A percentile compares a stretch with the other conserved stretches of the same genome.
Evolutionary conservation across 2,797 vertebrate species (phyloP).

Genomic region (Sebastes cheni): DNA sequence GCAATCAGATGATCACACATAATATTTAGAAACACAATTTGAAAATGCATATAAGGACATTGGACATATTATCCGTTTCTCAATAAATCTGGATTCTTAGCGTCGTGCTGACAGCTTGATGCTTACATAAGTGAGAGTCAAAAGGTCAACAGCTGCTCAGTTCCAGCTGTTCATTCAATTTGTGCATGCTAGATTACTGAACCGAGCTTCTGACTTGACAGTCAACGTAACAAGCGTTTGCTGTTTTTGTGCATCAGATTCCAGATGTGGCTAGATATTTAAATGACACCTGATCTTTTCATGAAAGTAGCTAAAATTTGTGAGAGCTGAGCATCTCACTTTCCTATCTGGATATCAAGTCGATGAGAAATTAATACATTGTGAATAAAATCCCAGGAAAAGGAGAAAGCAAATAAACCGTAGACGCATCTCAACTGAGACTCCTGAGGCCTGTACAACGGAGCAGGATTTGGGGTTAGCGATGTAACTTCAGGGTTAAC

Average conservation of each 20-base stretch:
- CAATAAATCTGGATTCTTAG: slow-evolving; percentile 7
- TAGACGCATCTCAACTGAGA: background rate
- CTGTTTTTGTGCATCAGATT: background rate
- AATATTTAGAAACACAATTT: slow-evolving; percentile 7
- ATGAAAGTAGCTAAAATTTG: background rate
- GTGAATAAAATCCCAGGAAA: background rate
- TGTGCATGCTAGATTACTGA: slow-evolving; percentile 9
- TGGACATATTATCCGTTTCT: background rate
- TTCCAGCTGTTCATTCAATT: slow-evolving; percentile 39
- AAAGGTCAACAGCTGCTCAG: slow-evolving; percentile 24
- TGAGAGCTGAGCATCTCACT: background rate
- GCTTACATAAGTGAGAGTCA: slow-evolving; percentile 26
- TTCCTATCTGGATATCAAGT: background rate
- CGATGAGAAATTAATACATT: background rate
- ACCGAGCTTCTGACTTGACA: background rate
- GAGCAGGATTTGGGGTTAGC: too few relatives aligned
- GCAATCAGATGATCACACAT: background rate
- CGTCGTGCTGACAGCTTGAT: background rate
- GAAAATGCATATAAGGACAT: background rate
- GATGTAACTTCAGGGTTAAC: too few relatives aligned
- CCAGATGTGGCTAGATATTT: background rate
- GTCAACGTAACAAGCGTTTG: background rate
- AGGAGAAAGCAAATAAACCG: background rate
- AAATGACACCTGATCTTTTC: background rate
- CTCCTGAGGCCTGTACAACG: too few relatives aligned